Evolutionary conservation across 2,888 invertebrate species (phyloP), one percentile per base, ranked within the genome.

Genomic region (Ectobius pallidus): DNA sequence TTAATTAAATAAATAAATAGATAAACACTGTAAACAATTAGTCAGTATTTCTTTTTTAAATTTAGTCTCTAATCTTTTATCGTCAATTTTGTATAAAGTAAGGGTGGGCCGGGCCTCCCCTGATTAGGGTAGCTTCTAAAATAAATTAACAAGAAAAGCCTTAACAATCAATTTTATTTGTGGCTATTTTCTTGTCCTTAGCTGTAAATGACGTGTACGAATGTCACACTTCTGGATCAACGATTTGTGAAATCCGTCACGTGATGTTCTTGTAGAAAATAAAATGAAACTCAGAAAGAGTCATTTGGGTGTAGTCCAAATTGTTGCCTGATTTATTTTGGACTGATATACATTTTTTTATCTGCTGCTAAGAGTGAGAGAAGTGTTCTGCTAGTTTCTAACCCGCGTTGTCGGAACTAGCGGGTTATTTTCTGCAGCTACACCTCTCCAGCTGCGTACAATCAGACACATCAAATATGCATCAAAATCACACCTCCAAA

Each of bases 261-360:
- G 58, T 58, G 58, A 30, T 30, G 25, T 30, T 3, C 16, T 30
- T 30, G 27, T 58, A 58, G 27, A 30, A 58, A 65, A 44, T 27
- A 65, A 65, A 65, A 44, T n/a, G 14, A 44, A 65, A 16, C 27
- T 65, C 18, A 18, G 44, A 44, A 65, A 65, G 42, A 44, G 65
- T 44, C 42, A 65, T 65, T 65, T 65, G 65, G 65, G 65, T 44
- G 42, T 22, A 22, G 42, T 65, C 65, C 65, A 65, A 65, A 65
- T 65, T 65, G 42, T 65, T 27, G 65, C 44, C 65, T 65, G 65
- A 65, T 65, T 65, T 65, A 65, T 65, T 65, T 65, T 65, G 42
- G 65, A 65, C 65, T 44, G 44, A 65, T 65, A 44, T 44, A 27
- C 20, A 61, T 61, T 16, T 27, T n/a, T 22, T 63, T 44, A 39